Base-by-base conservation (phyloP, 2,113 vertebrate genomes). In the Bambusicola thoracicus region DNA sequence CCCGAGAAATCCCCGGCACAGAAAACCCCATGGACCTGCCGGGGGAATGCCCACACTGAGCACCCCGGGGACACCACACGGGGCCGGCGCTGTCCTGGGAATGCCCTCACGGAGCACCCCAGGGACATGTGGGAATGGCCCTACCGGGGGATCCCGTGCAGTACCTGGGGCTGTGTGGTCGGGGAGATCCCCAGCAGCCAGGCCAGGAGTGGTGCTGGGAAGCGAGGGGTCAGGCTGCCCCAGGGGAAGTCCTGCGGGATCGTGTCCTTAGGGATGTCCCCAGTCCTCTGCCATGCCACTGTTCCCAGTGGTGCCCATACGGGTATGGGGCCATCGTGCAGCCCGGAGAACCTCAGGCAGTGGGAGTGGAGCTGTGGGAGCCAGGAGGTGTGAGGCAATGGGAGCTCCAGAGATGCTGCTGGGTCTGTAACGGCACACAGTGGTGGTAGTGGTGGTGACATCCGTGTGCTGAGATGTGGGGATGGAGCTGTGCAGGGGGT, bases 341-440 rank as follows among this genome's bases (percentile, higher is more conserved):
- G 25, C 2, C 4, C 2, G 3, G 36, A 17, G 2, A 13, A 10
- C 17, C 41, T 3, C 36, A 2, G 72, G 79, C 5, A 13, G 6
- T 0, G 8, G 43, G 55, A 2, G 2, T 1, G 0, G 49, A 63
- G 22, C 5, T 11, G 14, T 13, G 44, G 32, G 21, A 46, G 15
- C 3, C 0, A 8, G 44, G 30, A 46, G n/a, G 17, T 12, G 72
- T 24, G 79, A n/a, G 41, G 6, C 6, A 0, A 20, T 19, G 81
- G 27, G 8, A 1, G 0, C 15, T 12, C 36, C 19, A 11, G 65
- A 55, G 10, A 38, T 18, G 6, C 66, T 2, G 34, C 36, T 4
- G 48, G 4, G 13, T 18, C 63, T 0, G 15, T 53, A 53, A 4
- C 67, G n/a, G 4, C 2, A 4, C 3, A 0, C 2, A 0, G 3